Evolutionary conservation across 2,888 invertebrate species (phyloP).

Genomic region (Ferrisia virgata): DNA sequence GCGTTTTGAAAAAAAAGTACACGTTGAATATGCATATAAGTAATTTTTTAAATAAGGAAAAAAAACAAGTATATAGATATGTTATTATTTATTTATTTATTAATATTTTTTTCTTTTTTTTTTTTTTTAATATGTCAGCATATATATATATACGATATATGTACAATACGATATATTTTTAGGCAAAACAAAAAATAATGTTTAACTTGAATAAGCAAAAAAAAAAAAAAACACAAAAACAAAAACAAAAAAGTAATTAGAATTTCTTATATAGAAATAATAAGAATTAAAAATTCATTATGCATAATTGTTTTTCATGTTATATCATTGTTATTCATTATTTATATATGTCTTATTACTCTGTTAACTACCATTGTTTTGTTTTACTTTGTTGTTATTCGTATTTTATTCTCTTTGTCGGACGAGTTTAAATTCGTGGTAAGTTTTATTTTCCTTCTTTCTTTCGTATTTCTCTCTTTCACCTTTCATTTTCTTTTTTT

Average conservation of each 20-base stretch:
- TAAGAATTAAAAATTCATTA: slow-evolving; percentile 35
- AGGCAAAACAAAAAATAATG: neutral
- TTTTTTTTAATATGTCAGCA: neutral
- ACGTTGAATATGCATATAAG: neutral
- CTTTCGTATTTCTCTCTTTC: neutral
- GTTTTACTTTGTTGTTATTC: slow-evolving; percentile 42
- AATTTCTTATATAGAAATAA: neutral
- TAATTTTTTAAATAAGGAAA: neutral
- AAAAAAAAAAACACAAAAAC: too few relatives aligned
- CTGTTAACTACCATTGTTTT: slow-evolving; percentile 41
- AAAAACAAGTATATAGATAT: neutral
- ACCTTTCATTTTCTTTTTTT: neutral
- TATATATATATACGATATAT: neutral
- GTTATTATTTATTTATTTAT: neutral
- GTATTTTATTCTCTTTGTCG: slow-evolving; percentile 4
- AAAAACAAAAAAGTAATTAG: neutral
- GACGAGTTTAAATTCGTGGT: neutral
- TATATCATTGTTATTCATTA: slow-evolving; percentile 37
- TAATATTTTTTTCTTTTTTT: neutral
- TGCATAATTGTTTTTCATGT: slow-evolving; percentile 41
- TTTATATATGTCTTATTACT: slow-evolving; percentile 17
- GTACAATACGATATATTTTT: neutral
- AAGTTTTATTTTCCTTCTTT: neutral
- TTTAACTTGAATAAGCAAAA: too few relatives aligned
- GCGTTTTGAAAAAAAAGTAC: neutral